These are phyloP conservation scores for Tragulus kanchil DNA, from an alignment of 2,113 vertebrate genomes.

Conservation along the genomic window DNA sequence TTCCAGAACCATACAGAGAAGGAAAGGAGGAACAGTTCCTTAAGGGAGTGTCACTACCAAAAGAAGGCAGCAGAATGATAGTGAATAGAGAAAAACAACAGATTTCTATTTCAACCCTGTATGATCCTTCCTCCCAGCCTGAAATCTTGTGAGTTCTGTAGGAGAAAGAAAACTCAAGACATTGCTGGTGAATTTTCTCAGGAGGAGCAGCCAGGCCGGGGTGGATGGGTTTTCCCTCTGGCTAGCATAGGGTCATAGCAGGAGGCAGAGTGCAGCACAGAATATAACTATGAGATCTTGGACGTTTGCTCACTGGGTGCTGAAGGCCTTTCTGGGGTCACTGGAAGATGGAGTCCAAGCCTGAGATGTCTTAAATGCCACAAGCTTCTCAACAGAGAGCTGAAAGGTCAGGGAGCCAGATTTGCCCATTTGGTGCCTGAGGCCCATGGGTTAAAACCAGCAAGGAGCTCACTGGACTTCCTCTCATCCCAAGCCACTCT, in stretches of 20 bases:
- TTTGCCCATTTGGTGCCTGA: neutral
- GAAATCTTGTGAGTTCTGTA: neutral
- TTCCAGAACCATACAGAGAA: neutral
- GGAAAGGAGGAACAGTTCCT: neutral
- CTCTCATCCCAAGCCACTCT: neutral
- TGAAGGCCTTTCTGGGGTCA: neutral
- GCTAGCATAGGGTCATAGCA: neutral
- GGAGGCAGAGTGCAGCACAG: neutral
- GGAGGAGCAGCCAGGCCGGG: neutral
- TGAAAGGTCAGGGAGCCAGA: neutral
- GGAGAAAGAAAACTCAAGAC: neutral
- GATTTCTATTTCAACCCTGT: neutral
- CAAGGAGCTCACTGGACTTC: neutral
- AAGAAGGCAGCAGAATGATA: neutral
- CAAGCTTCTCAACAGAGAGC: neutral
- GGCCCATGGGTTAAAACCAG: neutral
- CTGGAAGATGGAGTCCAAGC: neutral
- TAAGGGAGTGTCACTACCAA: neutral
- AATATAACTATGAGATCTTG: neutral
- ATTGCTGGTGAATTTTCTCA: neutral
- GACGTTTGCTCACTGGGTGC: neutral
- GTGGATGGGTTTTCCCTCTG: neutral
- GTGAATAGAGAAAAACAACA: neutral
- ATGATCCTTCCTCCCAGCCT: neutral
- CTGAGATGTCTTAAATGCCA: neutral